Percentiles rank a stretch among this genome's conserved stretches.
These are phyloP conservation scores for Brachionus paranguensis DNA, from an alignment of 1,140 invertebrate genomes.

Conservation along the genomic window DNA sequence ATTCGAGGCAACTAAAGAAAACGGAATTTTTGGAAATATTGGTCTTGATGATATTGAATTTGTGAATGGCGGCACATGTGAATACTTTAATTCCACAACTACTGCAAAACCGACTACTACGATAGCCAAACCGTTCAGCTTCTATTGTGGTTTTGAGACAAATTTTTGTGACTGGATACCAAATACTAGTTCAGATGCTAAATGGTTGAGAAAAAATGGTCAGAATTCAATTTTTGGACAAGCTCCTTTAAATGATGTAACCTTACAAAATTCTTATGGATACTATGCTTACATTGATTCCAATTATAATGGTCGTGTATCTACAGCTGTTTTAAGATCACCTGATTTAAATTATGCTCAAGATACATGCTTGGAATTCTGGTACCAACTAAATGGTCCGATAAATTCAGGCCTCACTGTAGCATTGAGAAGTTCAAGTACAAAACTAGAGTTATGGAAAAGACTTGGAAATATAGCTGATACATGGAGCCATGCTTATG, in stretches of 20 bases:
- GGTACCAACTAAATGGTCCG: slow-evolving; percentile 16
- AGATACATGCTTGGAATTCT: slow-evolving; percentile 35
- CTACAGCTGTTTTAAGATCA: slow-evolving; percentile 1
- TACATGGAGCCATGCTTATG: slow-evolving; percentile 28
- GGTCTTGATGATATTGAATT: slow-evolving; percentile 30
- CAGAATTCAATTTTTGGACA: not conserved
- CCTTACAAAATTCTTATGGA: slow-evolving; percentile 10
- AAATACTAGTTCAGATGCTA: not conserved
- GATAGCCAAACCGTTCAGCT: not conserved
- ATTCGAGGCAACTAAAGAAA: not conserved
- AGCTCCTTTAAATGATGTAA: slow-evolving; percentile 36
- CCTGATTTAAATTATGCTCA: not conserved
- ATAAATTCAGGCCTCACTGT: not conserved
- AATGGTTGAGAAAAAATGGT: slow-evolving; percentile 11
- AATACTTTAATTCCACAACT: slow-evolving; percentile 16
- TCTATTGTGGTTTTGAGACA: slow-evolving; percentile 21
- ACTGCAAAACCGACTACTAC: slow-evolving; percentile 10
- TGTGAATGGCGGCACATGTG: slow-evolving; percentile 11
- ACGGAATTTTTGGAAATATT: not conserved
- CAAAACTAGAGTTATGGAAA: not conserved
- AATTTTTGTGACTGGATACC: slow-evolving; percentile 21
- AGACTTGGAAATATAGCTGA: slow-evolving; percentile 2
- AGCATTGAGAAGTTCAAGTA: not conserved
- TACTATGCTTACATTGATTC: slow-evolving; percentile 26
- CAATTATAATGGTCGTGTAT: not conserved